Conservation (phyloP, 1,140 invertebrate genomes). For the Macrobrachium rosenbergii region DNA sequence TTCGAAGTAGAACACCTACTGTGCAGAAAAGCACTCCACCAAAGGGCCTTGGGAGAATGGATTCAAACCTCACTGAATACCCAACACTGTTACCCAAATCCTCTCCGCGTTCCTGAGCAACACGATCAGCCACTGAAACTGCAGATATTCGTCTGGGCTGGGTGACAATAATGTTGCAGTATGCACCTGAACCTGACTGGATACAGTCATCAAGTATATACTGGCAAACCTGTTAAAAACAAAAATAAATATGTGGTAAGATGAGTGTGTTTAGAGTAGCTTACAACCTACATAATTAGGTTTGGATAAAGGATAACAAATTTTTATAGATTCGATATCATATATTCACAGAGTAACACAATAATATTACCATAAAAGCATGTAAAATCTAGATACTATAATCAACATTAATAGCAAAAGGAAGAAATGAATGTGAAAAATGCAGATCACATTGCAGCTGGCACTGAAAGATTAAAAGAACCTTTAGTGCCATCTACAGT, state of each 20-base stretch:
- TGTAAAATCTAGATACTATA: too few species aligned
- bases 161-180: conserved; percentile 91
- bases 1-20: conserved; percentile 90
- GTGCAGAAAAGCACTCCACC: conserved; percentile 96
- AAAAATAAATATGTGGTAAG: not conserved
- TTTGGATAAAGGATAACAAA: too few species aligned
- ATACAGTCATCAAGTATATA: conserved; percentile 97
- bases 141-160: conserved; percentile 96
- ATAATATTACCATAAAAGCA: too few species aligned
- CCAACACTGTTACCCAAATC: conserved; percentile 84
- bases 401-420: too few species aligned
- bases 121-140: conserved; percentile 92
- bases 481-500: too few species aligned
- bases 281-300: too few species aligned
- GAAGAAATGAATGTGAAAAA: too few species aligned
- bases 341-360: too few species aligned
- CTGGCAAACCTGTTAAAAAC: conserved; percentile 84
- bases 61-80: conserved; percentile 88
- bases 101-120: conserved; percentile 89
- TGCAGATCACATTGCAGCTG: too few species aligned
- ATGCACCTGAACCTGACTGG: conserved; percentile 83
- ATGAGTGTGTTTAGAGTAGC: not conserved
- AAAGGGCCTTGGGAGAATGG: conserved; percentile 88
- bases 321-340: too few species aligned
- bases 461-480: too few species aligned